Conservation (phyloP, 1,140 invertebrate genomes). For the Stratiolaelaps scimitus region DNA sequence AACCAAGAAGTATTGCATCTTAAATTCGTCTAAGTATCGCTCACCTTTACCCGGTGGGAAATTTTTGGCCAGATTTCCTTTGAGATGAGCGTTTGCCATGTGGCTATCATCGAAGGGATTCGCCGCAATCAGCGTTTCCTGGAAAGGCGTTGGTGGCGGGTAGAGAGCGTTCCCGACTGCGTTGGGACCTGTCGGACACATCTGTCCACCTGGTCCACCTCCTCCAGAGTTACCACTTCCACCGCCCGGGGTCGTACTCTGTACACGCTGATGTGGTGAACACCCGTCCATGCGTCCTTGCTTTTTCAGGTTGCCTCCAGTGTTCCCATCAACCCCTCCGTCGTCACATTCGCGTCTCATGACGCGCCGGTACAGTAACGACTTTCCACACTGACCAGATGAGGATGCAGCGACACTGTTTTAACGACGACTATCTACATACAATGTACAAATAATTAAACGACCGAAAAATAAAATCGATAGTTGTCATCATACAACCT, state of each 20-base stretch:
- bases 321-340: neutral
- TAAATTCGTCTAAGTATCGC: no score
- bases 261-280: neutral
- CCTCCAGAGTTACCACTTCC: no score
- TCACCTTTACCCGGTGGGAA: slow-evolving; percentile 20
- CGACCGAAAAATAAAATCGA: no score
- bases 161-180: neutral
- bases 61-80: slow-evolving; percentile 23
- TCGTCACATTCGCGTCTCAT: slow-evolving; percentile 21
- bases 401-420: no score
- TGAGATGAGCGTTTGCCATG: slow-evolving; percentile 18
- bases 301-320: neutral
- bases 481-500: no score
- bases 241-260: no score
- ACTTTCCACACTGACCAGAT: no score
- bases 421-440: no score
- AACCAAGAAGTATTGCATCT: no score
- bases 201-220: no score
- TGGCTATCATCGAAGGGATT: slow-evolving; percentile 23
- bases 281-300: slow-evolving; percentile 20
- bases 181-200: neutral
- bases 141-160: slow-evolving; percentile 13
- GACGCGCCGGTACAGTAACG: neutral
- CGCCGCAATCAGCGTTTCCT: slow-evolving; percentile 4
- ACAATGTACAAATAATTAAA: no score